These are phyloP conservation scores for Hemiscyllium ocellatum DNA, from an alignment of 2,113 vertebrate genomes.

Conservation along the genomic window DNA sequence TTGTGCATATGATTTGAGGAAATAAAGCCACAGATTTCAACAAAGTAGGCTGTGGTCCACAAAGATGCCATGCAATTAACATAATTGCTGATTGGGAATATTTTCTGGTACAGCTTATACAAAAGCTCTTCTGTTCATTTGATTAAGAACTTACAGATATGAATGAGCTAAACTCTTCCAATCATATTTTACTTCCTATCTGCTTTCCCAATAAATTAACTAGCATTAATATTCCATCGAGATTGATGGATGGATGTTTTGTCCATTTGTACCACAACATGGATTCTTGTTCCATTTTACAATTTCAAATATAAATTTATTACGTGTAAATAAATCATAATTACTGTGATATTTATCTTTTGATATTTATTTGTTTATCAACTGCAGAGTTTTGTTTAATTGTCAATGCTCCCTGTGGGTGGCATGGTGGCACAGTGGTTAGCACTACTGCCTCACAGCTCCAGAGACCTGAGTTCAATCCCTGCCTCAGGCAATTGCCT, in stretches of 20 bases:
- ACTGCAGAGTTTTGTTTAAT: neutral
- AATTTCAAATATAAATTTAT: neutral
- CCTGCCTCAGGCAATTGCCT: too few relatives aligned
- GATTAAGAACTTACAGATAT: neutral
- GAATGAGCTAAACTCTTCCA: neutral
- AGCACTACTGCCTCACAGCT: too few relatives aligned
- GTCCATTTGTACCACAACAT: neutral
- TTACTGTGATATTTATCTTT: neutral
- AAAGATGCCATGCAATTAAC: neutral
- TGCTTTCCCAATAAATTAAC: neutral
- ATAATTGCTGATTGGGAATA: neutral
- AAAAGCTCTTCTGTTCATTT: neutral
- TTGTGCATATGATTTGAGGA: neutral
- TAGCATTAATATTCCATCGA: neutral
- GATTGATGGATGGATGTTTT: neutral
- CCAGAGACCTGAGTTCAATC: too few relatives aligned
- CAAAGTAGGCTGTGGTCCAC: too few relatives aligned
- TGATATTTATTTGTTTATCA: neutral
- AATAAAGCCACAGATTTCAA: neutral
- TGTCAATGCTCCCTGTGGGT: too few relatives aligned
- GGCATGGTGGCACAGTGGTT: too few relatives aligned
- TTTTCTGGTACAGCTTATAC: neutral
- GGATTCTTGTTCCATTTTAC: neutral
- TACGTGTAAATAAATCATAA: neutral
- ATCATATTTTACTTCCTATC: neutral